Evolutionary conservation across 2,888 invertebrate species (phyloP).

Genomic region (Drosophila anomalata): DNA sequence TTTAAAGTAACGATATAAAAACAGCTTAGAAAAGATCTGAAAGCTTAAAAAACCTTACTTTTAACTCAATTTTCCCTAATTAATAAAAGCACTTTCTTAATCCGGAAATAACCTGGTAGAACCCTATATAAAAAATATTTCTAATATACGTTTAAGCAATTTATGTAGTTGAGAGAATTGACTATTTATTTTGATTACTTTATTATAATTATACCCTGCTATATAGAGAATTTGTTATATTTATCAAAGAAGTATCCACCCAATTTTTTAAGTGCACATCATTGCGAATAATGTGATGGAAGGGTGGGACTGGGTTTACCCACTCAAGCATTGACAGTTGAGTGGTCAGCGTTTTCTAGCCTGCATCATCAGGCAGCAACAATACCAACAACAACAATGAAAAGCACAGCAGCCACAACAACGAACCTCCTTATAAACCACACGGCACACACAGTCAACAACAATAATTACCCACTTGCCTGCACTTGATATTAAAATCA

Average conservation of each 20-base stretch:
- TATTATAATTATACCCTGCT: no score
- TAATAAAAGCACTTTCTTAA: no score
- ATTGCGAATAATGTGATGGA: constrained; percentile 39
- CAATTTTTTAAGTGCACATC: constrained; percentile 27
- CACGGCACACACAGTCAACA: constrained; percentile 60
- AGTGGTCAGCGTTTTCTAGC: constrained; percentile 75
- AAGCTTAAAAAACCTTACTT: no score
- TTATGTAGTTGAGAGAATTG: no score
- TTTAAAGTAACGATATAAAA: no score
- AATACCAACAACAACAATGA: constrained; percentile 24
- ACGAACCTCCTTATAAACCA: constrained; percentile 35
- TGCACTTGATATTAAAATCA: constrained; percentile 79
- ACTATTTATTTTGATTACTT: no score
- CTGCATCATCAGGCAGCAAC: constrained; percentile 58
- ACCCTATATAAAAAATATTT: no score
- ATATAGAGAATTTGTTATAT: neutral
- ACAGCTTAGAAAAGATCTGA: no score
- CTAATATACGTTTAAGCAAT: no score
- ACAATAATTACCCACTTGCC: constrained; percentile 79
- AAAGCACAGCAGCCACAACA: constrained; percentile 28
- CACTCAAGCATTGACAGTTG: constrained; percentile 80
- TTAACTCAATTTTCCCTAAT: no score
- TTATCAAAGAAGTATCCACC: neutral
- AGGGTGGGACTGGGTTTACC: constrained; percentile 48
- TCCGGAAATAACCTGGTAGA: no score